A percentile compares a stretch with the other conserved stretches of the same genome.
These are phyloP conservation scores for Anser cygnoides DNA, from an alignment of 2,113 vertebrate genomes.

Conservation along the genomic window DNA sequence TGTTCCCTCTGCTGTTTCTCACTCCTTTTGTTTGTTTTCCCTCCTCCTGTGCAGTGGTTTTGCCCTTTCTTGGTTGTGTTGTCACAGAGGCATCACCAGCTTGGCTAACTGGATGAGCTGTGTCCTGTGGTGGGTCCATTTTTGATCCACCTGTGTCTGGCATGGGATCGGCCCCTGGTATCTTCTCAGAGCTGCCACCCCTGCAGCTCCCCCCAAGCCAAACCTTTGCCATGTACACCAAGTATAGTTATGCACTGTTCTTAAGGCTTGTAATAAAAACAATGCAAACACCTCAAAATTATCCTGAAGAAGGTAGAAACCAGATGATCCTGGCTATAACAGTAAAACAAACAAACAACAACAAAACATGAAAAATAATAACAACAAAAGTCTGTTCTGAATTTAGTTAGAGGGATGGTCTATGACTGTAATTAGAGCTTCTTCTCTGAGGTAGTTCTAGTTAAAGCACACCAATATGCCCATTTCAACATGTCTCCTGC, in stretches of 20 bases:
- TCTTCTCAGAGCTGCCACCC: not conserved
- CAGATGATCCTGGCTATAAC: not conserved
- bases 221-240: not conserved
- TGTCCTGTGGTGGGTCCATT: fast-evolving
- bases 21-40: not conserved
- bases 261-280: not conserved
- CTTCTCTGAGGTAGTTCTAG: not conserved
- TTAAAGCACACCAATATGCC: not conserved
- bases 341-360: not conserved
- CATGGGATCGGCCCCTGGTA: not conserved
- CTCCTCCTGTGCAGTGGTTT: not conserved
- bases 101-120: not conserved
- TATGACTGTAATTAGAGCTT: not conserved
- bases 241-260: not conserved
- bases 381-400: not conserved
- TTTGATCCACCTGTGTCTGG: not conserved
- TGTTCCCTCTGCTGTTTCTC: not conserved
- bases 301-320: not conserved
- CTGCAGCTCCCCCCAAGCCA: fast-evolving
- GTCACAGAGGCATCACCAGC: not conserved
- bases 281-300: not conserved
- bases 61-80: not conserved
- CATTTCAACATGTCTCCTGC: not conserved
- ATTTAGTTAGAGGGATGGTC: not conserved
- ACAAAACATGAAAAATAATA: not conserved